These are phyloP conservation scores for Odontomyia ornata DNA, from an alignment of 2,888 invertebrate species.

Conservation along the genomic window DNA sequence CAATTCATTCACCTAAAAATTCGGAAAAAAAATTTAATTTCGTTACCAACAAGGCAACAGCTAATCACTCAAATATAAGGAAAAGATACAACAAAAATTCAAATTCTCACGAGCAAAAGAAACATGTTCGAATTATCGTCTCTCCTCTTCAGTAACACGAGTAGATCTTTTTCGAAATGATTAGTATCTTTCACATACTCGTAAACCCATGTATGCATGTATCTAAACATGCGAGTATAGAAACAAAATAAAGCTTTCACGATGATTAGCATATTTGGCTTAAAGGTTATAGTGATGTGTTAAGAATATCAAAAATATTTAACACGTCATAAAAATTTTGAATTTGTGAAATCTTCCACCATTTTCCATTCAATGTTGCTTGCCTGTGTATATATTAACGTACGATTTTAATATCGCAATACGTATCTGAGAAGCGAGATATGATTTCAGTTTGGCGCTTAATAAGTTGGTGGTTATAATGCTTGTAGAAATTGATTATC, in stretches of 20 bases:
- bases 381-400: not conserved
- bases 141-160: not conserved
- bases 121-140: too few species aligned
- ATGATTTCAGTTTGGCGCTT: not conserved
- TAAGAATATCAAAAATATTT: constrained; percentile 39
- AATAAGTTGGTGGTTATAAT: not conserved
- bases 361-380: not conserved
- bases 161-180: not conserved
- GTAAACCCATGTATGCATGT: not conserved
- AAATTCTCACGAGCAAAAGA: too few species aligned
- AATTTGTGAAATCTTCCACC: constrained; percentile 34
- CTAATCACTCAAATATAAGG: too few species aligned
- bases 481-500: constrained; percentile 4
- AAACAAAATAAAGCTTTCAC: not conserved
- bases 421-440: not conserved
- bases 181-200: not conserved
- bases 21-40: too few species aligned
- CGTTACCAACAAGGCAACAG: too few species aligned
- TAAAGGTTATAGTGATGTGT: constrained; percentile 9
- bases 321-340: constrained; percentile 37
- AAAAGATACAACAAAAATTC: too few species aligned
- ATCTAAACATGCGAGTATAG: not conserved
- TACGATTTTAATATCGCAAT: too few species aligned
- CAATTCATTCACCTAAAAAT: too few species aligned
- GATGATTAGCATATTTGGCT: not conserved